Evolutionary conservation across 2,113 vertebrate genomes (phyloP), one percentile per base, ranked within the genome.

Genomic region (Grammomys surdaster): DNA sequence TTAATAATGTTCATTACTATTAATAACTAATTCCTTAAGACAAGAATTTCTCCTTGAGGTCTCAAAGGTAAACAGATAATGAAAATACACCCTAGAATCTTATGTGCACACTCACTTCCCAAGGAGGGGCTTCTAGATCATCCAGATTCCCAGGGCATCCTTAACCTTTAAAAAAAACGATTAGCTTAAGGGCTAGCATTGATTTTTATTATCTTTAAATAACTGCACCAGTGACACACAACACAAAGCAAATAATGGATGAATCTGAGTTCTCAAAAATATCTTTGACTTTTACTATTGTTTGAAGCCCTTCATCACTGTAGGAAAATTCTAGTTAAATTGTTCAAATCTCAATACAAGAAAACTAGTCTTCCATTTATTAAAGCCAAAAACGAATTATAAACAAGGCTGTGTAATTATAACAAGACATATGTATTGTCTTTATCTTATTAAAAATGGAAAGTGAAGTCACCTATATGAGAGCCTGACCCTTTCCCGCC

Each of bases 371-470:
- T 60, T 48, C 40, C 20, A 87, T 88, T 87, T 95, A 85, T 91
- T 95, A 94, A 91, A 93, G n/a, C 1, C 5, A 72, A 81, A 90
- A 60, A 24, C 40, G 14, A 43, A 84, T 40, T 94, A 94, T 94
- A 94, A 28, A 28, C 46, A 95, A 54, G 24, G 22, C 17, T 95
- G 70, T n/a, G 19, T 76, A 88, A 76, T 90, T 87, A 56, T 65
- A 48, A 81, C 10, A 88, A 72, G 54, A 76, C 28, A 75, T 10
- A 58, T 67, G 43, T 78, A 60, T 77, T 26, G 26, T 92, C 78
- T 89, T 86, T 92, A 92, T 51, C 92, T 58, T 96, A 24, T 93
- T 90, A 94, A 69, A 28, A 87, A n/a, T 46, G 63, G 75, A 94
- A 95, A 94, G 48, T 81, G 40, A 93, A 96, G 78, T 6, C 67